These are phyloP conservation scores for Bombus affinis DNA, from an alignment of 1,140 invertebrate genomes.

Conservation along the genomic window DNA sequence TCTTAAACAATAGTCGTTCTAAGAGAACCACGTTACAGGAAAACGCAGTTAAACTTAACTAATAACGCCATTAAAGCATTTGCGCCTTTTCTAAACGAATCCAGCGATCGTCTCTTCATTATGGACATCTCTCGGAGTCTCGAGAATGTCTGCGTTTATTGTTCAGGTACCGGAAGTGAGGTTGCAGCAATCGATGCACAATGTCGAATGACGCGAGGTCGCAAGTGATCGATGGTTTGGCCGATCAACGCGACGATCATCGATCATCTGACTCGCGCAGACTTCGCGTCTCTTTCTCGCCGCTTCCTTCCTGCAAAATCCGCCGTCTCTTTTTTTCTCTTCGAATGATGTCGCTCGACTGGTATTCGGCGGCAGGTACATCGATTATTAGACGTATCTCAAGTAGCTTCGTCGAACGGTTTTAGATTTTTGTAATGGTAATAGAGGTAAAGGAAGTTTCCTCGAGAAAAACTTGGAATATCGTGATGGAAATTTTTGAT, in stretches of 20 bases:
- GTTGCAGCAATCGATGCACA: slow-evolving; percentile 22
- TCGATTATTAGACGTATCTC: slow-evolving; percentile 35
- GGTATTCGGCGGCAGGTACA: slow-evolving; percentile 62
- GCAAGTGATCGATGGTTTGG: slow-evolving; percentile 56
- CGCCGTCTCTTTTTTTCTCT: slow-evolving; percentile 17
- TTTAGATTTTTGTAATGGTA: slow-evolving; percentile 25
- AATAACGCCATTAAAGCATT: slow-evolving; percentile 76
- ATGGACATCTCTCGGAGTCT: neutral
- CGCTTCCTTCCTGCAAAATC: slow-evolving; percentile 31
- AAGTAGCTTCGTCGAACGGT: slow-evolving; percentile 39
- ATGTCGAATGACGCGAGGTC: slow-evolving; percentile 56
- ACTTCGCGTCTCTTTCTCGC: slow-evolving; percentile 38
- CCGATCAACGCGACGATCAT: slow-evolving; percentile 46
- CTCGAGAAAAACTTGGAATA: neutral
- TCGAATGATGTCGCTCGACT: slow-evolving; percentile 50
- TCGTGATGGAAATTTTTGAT: slow-evolving; percentile 19
- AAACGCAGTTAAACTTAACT: slow-evolving; percentile 73
- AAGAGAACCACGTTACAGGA: slow-evolving; percentile 40
- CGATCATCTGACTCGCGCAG: slow-evolving; percentile 55
- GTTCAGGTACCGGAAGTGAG: slow-evolving; percentile 51
- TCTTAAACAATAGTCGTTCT: neutral
- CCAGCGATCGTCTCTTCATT: neutral
- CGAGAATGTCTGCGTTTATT: slow-evolving; percentile 16
- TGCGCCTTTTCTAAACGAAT: slow-evolving; percentile 50
- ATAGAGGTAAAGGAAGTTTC: slow-evolving; percentile 21